phyloP scores from a whole-genome alignment of 2,113 vertebrate genomes.

The Nematolebias whitei region DNA sequence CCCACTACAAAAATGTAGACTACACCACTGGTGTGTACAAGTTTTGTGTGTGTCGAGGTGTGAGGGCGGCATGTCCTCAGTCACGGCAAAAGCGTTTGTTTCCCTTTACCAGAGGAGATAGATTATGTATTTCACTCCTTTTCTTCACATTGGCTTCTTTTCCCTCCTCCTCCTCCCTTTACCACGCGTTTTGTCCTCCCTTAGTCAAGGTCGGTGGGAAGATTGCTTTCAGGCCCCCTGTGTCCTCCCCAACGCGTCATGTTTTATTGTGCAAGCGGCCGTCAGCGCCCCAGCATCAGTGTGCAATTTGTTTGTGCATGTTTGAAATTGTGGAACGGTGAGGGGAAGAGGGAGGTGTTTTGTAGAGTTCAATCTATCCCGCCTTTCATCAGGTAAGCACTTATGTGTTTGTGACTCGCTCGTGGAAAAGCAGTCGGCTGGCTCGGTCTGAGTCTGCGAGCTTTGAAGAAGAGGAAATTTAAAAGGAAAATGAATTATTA shows the following conservation, averaged over 20 bases:
- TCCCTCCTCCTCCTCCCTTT: conserved; percentile 13
- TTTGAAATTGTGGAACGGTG: conserved; percentile 30
- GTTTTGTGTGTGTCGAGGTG: conserved; percentile 14
- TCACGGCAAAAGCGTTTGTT: conserved; percentile 74
- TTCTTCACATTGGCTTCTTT: conserved; percentile 47
- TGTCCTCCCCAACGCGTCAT: conserved; percentile 52
- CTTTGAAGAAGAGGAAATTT: conserved; percentile 28
- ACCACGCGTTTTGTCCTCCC: conserved; percentile 64
- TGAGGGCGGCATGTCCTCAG: conserved; percentile 66
- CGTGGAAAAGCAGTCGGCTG: conserved; percentile 44
- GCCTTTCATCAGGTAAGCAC: conserved; percentile 42
- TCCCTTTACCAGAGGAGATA: conserved; percentile 61
- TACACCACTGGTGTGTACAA: no score
- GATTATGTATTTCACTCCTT: conserved; percentile 77
- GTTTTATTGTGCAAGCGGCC: conserved; percentile 61
- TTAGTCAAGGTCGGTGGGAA: conserved; percentile 75
- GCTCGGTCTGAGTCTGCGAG: conserved; percentile 36
- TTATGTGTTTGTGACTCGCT: conserved; percentile 23
- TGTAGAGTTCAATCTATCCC: conserved; percentile 40
- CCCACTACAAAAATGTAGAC: no score
- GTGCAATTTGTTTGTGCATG: conserved; percentile 42
- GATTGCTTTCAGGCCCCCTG: conserved; percentile 78
- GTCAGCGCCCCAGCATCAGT: conserved; percentile 35
- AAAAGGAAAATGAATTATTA: conserved; percentile 38
- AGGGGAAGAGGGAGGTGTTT: conserved; percentile 4